Conservation (phyloP, 53 echinoderm and acorn worm species). For the Echinarachnius parma region DNA sequence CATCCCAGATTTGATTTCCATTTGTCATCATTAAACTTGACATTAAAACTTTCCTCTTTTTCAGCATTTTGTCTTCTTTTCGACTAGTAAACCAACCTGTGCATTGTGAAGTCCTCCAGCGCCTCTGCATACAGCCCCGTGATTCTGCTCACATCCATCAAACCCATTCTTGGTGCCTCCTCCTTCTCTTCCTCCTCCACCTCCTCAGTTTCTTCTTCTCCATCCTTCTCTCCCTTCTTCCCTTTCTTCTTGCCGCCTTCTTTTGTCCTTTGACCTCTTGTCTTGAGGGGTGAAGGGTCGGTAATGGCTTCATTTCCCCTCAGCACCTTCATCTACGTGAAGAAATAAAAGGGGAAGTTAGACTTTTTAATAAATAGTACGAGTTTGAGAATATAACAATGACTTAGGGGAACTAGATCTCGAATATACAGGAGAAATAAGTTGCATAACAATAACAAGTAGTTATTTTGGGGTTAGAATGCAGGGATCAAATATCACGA, state of each 20-base stretch:
- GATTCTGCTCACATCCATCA: constrained; percentile 53
- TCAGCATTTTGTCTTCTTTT: too few relatives aligned
- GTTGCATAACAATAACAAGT: too few relatives aligned
- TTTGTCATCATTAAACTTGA: too few relatives aligned
- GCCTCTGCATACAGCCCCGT: constrained; percentile 57
- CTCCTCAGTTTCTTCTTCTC: not conserved
- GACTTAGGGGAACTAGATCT: too few relatives aligned
- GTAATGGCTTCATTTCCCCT: constrained; percentile 48
- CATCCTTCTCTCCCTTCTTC: not conserved
- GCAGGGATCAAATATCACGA: too few relatives aligned
- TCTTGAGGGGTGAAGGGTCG: constrained; percentile 59
- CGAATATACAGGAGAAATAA: too few relatives aligned
- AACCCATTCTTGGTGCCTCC: constrained; percentile 17
- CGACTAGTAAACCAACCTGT: constrained; percentile 59
- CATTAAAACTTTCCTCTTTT: too few relatives aligned
- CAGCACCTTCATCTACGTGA: constrained; percentile 50
- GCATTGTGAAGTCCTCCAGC: constrained; percentile 74
- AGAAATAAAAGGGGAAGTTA: too few relatives aligned
- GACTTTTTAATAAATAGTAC: too few relatives aligned
- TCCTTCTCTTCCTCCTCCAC: not conserved
- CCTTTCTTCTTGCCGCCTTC: constrained; percentile 14
- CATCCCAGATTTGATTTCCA: too few relatives aligned
- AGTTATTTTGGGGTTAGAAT: too few relatives aligned
- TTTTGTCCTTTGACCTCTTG: constrained; percentile 46
- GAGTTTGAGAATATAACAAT: too few relatives aligned